Base-by-base conservation (phyloP, 1,140 invertebrate species). In the Palaemon carinicauda region DNA sequence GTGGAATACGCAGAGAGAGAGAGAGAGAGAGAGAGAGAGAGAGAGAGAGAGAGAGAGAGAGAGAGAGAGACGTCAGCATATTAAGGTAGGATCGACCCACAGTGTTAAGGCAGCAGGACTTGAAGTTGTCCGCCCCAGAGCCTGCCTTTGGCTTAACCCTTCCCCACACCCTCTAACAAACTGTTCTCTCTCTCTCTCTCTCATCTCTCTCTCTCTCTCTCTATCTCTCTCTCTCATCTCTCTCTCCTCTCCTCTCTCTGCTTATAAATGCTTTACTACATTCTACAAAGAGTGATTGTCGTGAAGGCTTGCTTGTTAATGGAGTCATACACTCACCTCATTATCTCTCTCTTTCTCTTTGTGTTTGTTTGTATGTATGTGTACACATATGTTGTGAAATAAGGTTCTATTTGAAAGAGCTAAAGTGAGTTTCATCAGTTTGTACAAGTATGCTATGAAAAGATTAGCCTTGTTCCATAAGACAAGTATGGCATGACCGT, bases 171-270 rank as follows among this genome's bases (percentile, higher is more conserved):
- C 41, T 73, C 69, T 73, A 19, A 19, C 69, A 33, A 15, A 19
- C 24, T 73, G 29, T 73, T 17, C 7, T 73, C 29, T 73, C 24
- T 21, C 5, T 27, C 69, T 73, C 24, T 21, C 69, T 65, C 56
- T 65, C 56, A n/a, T 65, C 56, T 65, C 56, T 73, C 69, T 73
- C 69, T 73, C 69, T 73, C 69, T 73, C 69, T 73, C 69, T 73
- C 69, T 73, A 21, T 73, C 69, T 73, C 69, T 73, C 69, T 73
- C 69, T 73, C 69, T 73, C 69, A n/a, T 73, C 69, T 73, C 69
- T 73, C 69, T 73, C 69, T 73, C 69, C n/a, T n/a, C n/a, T n/a
- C 29, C 69, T 73, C 69, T 73, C 69, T 73, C 69, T n/a, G 19
- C 15, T 73, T 19, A 15, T 29, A 14, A 73, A 19, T 19, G 69